Conservation (phyloP, 2,113 vertebrate species). For the Mus musculus region DNA sequence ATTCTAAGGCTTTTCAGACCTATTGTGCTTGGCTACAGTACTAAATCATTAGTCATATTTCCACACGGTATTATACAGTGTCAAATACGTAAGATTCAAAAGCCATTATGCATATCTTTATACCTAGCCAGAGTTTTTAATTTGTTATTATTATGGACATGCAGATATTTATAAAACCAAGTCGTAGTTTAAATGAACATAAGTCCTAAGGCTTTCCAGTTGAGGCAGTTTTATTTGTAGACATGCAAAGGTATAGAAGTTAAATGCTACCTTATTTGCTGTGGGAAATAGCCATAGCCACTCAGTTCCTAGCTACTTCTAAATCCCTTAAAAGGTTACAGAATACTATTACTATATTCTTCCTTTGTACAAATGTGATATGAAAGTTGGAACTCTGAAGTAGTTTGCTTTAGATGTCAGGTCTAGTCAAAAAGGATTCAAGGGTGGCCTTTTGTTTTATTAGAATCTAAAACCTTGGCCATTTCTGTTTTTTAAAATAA, state of each 20-base stretch:
- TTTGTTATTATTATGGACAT: slow-evolving; percentile 54
- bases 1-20: slow-evolving; percentile 63
- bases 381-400: slow-evolving; percentile 22
- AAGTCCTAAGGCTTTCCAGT: slow-evolving; percentile 2
- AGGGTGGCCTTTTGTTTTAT: not conserved
- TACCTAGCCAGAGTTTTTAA: slow-evolving; percentile 58
- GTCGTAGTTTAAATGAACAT: slow-evolving; percentile 29
- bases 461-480: not conserved
- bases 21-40: slow-evolving; percentile 70
- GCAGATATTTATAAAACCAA: slow-evolving; percentile 55
- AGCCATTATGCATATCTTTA: slow-evolving; percentile 57
- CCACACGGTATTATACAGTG: slow-evolving; percentile 61
- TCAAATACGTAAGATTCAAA: slow-evolving; percentile 66
- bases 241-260: not conserved
- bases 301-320: slow-evolving; percentile 19
- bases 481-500: not conserved
- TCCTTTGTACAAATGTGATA: slow-evolving; percentile 34
- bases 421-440: slow-evolving; percentile 13
- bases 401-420: not conserved
- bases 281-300: not conserved
- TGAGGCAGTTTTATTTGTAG: slow-evolving; percentile 48
- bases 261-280: slow-evolving; percentile 36
- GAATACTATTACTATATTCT: slow-evolving; percentile 18
- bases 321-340: slow-evolving; percentile 45
- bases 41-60: slow-evolving; percentile 70